These are phyloP conservation scores for Corythornis cristatus DNA, from an alignment of 2,113 vertebrate species.

Conservation along the genomic window DNA sequence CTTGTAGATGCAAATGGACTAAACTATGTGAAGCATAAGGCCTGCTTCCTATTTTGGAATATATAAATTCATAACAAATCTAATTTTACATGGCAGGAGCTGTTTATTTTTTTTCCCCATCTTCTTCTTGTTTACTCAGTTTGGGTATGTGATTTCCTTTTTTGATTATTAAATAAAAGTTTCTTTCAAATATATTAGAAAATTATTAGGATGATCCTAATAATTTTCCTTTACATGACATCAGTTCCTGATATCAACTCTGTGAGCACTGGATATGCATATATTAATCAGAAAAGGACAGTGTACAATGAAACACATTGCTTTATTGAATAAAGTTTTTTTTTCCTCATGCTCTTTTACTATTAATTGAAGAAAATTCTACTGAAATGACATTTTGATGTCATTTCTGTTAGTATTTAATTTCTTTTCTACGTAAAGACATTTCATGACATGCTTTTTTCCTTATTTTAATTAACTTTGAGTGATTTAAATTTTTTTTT, in stretches of 20 bases:
- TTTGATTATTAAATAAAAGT: constrained; percentile 14
- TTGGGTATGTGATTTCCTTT: background rate
- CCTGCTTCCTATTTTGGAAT: background rate
- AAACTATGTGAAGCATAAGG: background rate
- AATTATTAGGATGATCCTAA: constrained; percentile 51
- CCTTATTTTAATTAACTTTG: background rate
- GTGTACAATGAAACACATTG: background rate
- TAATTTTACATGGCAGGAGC: background rate
- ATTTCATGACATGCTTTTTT: background rate
- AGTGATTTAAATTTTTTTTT: background rate
- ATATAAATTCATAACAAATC: background rate
- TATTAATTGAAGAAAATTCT: background rate
- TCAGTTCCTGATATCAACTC: background rate
- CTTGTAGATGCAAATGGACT: background rate
- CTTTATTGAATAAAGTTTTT: background rate
- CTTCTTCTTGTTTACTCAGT: constrained; percentile 1
- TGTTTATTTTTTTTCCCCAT: background rate
- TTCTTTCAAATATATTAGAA: constrained; percentile 55
- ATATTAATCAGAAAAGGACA: background rate
- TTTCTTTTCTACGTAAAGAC: background rate
- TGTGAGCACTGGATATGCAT: background rate
- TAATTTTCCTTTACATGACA: constrained; percentile 46
- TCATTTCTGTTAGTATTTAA: background rate
- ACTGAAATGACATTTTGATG: background rate
- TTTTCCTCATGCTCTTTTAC: background rate